Evolutionary conservation across 35 echinoderm and acorn worm genomes (phyloP), one percentile per base, ranked within the genome.

Genomic region (Ptychodera flava): DNA sequence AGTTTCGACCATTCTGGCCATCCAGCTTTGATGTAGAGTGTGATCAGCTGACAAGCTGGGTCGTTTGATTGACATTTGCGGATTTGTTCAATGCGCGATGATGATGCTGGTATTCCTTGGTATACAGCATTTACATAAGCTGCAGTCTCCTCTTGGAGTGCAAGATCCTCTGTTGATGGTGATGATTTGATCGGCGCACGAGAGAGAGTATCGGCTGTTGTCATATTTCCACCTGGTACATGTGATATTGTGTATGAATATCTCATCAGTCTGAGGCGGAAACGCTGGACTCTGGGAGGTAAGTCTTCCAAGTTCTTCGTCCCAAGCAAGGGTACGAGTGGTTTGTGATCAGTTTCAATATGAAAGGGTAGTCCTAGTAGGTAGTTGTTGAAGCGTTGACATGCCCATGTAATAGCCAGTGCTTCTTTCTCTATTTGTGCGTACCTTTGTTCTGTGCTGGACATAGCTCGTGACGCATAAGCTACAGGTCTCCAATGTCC

Each of bases 401-500:
- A n/a, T 81, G 78, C 31, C 89, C 89, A 91, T 29, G 76, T 78
- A 28, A 80, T 78, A n/a, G 83, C 89, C 31, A 91, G 83, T 64
- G 76, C 82, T 31, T 91, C 89, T 36, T 82, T 38, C 32, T 91
- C 89, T 15, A 84, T 91, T 34, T 91, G 89, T 32, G 82, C 84
- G 76, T 91, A 91, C 30, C 87, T 34, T 22, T 35, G 79, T 36
- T 86, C 89, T 32, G 45, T 80, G n/a, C 34, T 30, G 27, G 37
- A 86, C 78, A 85, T 53, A 10, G 89, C 30, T 16, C 89, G 83
- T 52, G 83, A 86, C 16, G 89, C 89, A 85, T 90, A 90, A 31
- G 45, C 45, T 35, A 90, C 64, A 28, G 36, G 35, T 37, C 36
- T 53, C n/a, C 31, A 33, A 16, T 86, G 36, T 2, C 85, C 85